These are phyloP conservation scores for Gymnothorax reevesii DNA, from an alignment of 2,797 vertebrate species.

Conservation along the genomic window DNA sequence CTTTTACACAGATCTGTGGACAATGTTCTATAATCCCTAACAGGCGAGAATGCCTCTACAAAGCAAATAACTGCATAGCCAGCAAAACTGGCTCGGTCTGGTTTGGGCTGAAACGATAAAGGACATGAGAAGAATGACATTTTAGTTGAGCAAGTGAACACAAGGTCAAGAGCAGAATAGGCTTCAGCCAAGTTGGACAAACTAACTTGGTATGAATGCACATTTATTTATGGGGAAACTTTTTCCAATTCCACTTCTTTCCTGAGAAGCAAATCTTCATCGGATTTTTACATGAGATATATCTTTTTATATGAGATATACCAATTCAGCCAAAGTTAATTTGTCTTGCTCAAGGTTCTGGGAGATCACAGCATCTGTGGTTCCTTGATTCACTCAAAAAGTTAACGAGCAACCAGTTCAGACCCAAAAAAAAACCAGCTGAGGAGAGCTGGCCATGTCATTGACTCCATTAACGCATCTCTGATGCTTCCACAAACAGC, in stretches of 20 bases:
- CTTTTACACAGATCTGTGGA: conserved; percentile 7
- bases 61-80: not conserved
- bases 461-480: not conserved
- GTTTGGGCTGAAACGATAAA: not conserved
- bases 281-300: not conserved
- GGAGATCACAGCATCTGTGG: no score
- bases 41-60: not conserved
- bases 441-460: not conserved
- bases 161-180: not conserved
- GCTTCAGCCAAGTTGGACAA: not conserved
- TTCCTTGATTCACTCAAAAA: no score
- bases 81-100: not conserved
- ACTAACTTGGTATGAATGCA: not conserved
- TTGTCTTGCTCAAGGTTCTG: not conserved
- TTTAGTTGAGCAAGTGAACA: not conserved
- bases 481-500: not conserved
- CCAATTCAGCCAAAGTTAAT: not conserved
- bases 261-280: no score
- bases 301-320: not conserved
- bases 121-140: not conserved
- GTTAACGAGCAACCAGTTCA: no score
- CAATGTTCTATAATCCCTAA: not conserved
- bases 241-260: not conserved
- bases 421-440: not conserved
- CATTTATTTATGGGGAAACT: not conserved